Base-by-base conservation (phyloP, 2,888 invertebrate species). In the Erebia aethiops region DNA sequence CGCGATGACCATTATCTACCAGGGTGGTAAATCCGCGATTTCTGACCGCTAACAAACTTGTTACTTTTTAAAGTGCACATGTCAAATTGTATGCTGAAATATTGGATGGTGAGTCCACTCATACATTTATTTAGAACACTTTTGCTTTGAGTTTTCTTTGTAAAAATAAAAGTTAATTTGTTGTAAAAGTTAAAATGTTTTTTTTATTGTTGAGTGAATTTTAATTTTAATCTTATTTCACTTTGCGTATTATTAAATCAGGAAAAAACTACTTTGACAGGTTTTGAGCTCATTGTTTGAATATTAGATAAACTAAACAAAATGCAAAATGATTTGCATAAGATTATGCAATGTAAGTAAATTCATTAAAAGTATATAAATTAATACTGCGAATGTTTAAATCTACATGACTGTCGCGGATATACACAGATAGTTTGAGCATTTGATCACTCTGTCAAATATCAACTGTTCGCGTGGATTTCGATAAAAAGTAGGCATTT, bases 1-100 rank as follows among this genome's bases (percentile, higher is more conserved):
- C 80, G 82, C 74, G 76, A 76, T 80, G 81, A 77, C 78, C 82
- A 78, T 69, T 35, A 73, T 74, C 71, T 67, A 75, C 69, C 77
- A 77, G 74, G 71, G 71, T 69, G 75, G 73, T 69, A 73, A 72
- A 64, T 61, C 43, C 58, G 62, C 69, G 67, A 66, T 70, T 51
- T 52, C 16, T 57, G 69, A 73, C 64, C 63, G 69, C 56, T 71
- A 58, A 57, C 4, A 46, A 72, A 67, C 35, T 67, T 65, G 14
- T 54, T 67, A 61, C 52, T 61, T 71, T 46, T 16, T 43, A 54
- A 57, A 67, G 54, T 67, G 63, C 49, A 57, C 18, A 46, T 61
- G 56, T 51, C 7, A 41, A 43, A 41, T 46, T n/a, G 56, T 26
- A 63, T 58, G 52, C 66, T 69, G 66, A 14, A 9, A 54, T 21